Evolutionary conservation across 2,797 vertebrate genomes (phyloP), one percentile per base, ranked within the genome.

Genomic region (Ptychadena robeensis): DNA sequence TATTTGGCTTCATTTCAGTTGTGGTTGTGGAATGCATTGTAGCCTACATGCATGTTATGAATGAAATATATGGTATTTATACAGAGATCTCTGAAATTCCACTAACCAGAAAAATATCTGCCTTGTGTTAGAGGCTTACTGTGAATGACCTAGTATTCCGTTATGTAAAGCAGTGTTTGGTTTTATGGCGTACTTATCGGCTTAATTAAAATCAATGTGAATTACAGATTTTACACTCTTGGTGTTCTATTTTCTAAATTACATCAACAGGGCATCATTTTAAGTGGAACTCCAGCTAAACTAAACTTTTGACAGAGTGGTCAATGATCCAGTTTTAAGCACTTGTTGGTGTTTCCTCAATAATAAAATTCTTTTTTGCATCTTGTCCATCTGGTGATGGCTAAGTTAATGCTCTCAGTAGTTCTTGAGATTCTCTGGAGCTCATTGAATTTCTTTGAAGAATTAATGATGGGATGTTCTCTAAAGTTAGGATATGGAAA

Each of bases 171-270:
- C 61, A 65, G 64, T 75, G 59, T 40, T 38, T 40, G 37, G 34
- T 28, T 75, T 65, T 66, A 48, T 38, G 48, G 18, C 18, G n/a
- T 9, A 22, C 9, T 10, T 44, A 65, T 65, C 18, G 9, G 6
- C 61, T 31, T 77, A 75, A 66, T 77, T 40, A 77, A 66, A 77
- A 77, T 77, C 73, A 77, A 77, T 77, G 37, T 22, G 28, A 65
- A 66, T 66, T 44, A 76, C 65, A 22, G 63, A 66, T 48, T 48
- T 37, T 53, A 6, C 44, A 22, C 44, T n/a, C 44, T n/a, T 53
- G 5, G 22, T 5, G 6, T 53, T 18, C 7, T 9, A 53, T 53
- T 53, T 4, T 53, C 1, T 22, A 53, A 53, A 53, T 22, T 5
- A 11, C 3, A 7, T 53, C 44, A 53, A 53, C 15, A 5, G 44